A percentile compares a stretch with the other conserved stretches of the same genome.
Conservation (phyloP, 2,113 vertebrate genomes). For the Myotis lucifugus region DNA sequence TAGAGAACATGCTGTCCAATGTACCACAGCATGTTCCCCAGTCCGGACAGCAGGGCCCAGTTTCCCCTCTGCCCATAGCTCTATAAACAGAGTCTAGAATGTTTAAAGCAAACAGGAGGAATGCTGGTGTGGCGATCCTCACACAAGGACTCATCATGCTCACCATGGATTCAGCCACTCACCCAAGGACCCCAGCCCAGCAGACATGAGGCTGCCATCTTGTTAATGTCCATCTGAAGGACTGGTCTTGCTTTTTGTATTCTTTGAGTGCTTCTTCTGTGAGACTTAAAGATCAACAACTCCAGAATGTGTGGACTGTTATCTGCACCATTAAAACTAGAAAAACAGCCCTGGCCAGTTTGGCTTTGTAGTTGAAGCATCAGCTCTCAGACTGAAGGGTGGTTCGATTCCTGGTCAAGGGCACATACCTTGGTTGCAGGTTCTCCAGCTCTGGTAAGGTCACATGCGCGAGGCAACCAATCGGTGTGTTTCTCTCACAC, state of each 20-base stretch:
- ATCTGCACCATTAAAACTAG: neutral
- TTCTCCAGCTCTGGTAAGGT: too few species aligned
- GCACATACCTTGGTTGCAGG: too few species aligned
- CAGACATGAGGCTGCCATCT: rapidly evolving
- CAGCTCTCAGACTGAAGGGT: too few species aligned
- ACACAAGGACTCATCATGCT: rapidly evolving
- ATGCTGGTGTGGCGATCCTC: rapidly evolving
- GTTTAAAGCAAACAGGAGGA: neutral
- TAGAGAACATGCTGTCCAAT: neutral
- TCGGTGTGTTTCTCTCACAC: too few species aligned
- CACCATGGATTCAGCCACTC: rapidly evolving
- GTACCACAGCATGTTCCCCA: neutral
- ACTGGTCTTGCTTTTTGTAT: neutral
- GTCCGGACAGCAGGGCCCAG: neutral
- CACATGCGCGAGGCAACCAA: too few species aligned
- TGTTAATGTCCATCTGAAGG: neutral
- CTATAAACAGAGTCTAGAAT: neutral
- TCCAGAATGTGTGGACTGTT: neutral
- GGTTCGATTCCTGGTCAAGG: too few species aligned
- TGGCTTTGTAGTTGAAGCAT: too few species aligned
- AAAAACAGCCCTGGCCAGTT: neutral
- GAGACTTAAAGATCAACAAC: neutral
- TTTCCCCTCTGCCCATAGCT: neutral
- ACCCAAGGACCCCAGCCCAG: rapidly evolving
- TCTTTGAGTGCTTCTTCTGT: neutral